Evolutionary conservation across 2,113 vertebrate species (phyloP), one percentile per base, ranked within the genome.

Genomic region (Rousettus leschenaultii): DNA sequence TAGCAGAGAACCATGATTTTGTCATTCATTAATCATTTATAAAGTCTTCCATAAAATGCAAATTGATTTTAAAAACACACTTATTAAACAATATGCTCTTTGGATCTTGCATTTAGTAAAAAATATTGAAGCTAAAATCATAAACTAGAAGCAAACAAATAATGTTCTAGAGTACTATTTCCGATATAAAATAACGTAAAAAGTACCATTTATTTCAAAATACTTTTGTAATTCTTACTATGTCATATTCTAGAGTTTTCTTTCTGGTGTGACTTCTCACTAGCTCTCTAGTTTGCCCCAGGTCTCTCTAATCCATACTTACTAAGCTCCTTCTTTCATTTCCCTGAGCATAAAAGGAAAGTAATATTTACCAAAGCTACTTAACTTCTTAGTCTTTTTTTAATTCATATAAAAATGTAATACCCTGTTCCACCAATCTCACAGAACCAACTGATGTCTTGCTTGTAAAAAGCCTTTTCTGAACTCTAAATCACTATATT

Each of bases 1-100:
- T 57, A 70, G 40, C 73, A 87, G 14, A 74, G 12, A 86, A 65
- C 11, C 15, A 84, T 71, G 40, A 73, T 63, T 66, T 87, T 87
- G 35, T 92, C 92, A 48, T 55, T 51, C 18, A 84, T 80, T 89
- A 93, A 96, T 96, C 83, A 96, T 93, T 96, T 94, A 91, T 91
- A 96, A 63, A 90, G 5, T 61, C 73, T 86, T 75, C 21, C 43
- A 80, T 85, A 97, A 98, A 97, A 85, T 97, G 73, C 65, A 97
- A 97, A 96, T 51, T 0, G 1, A 82, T 92, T 80, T 75, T 74
- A 89, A 93, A 66, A 97, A 93, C 2, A 45, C 0, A 7, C 51
- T 82, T 79, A 16, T 89, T 94, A 74, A 48, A 96, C 4, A 96
- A 68, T 51, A 16, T 68, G 16, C 8, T 4, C 2, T 75, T 80